These are phyloP conservation scores for Drosophila persimilis DNA, from an alignment of 1,140 invertebrate genomes.

Conservation along the genomic window DNA sequence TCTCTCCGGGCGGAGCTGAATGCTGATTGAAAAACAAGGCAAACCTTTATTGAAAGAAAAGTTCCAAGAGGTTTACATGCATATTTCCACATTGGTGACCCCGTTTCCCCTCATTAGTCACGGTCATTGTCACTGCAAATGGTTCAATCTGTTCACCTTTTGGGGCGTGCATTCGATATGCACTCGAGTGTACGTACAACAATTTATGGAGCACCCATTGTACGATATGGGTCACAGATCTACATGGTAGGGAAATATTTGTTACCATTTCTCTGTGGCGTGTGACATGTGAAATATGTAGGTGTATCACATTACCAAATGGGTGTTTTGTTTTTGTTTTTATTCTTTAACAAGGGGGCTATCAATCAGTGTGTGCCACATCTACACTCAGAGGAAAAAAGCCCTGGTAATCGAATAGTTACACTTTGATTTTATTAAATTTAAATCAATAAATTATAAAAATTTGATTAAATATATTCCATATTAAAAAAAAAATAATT, in stretches of 20 bases:
- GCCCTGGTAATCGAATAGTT: too few species aligned
- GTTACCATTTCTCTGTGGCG: conserved; percentile 36
- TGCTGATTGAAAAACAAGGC: not conserved
- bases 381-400: too few species aligned
- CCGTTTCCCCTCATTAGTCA: conserved; percentile 26
- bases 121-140: conserved; percentile 21
- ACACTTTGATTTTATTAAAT: too few species aligned
- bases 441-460: too few species aligned
- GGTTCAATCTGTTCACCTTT: conserved; percentile 15
- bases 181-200: conserved; percentile 1
- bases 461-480: too few species aligned
- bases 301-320: conserved; percentile 32
- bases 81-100: conserved; percentile 6
- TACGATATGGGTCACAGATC: conserved; percentile 32
- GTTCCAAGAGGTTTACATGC: not conserved
- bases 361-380: too few species aligned
- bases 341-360: not conserved
- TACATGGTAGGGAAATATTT: conserved; percentile 15
- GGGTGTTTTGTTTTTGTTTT: conserved; percentile 13
- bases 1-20: conserved; percentile 4
- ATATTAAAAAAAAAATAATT: too few species aligned
- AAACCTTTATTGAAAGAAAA: conserved; percentile 10
- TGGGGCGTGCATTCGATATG: conserved; percentile 1
- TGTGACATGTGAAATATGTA: conserved; percentile 16
- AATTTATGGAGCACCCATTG: conserved; percentile 8